Evolutionary conservation across 2,113 vertebrate species (phyloP), one percentile per base, ranked within the genome.

Genomic region (Aspidoscelis tigris): DNA sequence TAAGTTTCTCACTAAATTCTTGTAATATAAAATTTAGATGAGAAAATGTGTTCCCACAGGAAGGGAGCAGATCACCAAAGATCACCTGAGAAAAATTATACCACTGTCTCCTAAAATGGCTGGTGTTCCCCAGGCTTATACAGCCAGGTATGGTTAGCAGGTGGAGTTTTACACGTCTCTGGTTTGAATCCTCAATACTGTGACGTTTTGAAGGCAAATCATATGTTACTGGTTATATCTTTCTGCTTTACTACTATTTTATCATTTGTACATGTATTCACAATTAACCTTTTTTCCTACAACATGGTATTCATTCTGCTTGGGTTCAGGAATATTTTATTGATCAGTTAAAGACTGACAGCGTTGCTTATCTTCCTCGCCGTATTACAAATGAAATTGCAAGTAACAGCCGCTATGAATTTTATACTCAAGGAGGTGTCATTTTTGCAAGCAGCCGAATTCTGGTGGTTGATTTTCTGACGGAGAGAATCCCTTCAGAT

Each of bases 371-470:
- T 86, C 97, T 99, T 88, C 98, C 98, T 80, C 96, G 94, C 39
- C 97, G 97, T 0, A 96, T 99, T 44, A 99, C 97, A 84, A 99
- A 98, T 82, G 98, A 99, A 82, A 90, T 99, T 71, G 90, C 96
- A 71, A 98, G 95, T 80, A 92, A 89, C 3, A 96, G 96, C 74
- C 97, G 98, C 0, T 97, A 98, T 1, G 94, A 97, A 2, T 98
- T 99, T 8, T 99, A 99, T 93, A 99, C 97, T 0, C 96, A 96
- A 85, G 99, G 99, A 22, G 98, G 99, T 1, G 96, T 99, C 24
- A 94, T 99, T 88, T 99, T 98, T 90, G 98, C 99, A 85, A 99
- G 98, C 78, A 99, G 98, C 85, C 96, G 99, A 68, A 99, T 99
- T 90, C 96, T 99, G 78, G 98, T 99, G 90, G 98, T 99, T 9